These are phyloP conservation scores for Apistogramma diplotaenia DNA, from an alignment of 2,113 vertebrate genomes.

Conservation along the genomic window DNA sequence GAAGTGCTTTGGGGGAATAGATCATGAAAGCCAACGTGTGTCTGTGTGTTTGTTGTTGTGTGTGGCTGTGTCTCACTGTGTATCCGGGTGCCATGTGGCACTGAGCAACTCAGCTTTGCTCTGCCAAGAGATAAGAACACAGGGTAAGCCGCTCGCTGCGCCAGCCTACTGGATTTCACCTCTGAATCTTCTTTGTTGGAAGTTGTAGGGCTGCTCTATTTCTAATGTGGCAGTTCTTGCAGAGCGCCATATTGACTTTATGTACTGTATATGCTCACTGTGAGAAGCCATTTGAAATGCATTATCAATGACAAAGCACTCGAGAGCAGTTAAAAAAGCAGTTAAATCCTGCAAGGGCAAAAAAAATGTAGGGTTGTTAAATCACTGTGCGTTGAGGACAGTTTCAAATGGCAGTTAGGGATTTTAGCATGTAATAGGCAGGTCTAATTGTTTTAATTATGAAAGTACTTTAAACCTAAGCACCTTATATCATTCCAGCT, in stretches of 20 bases:
- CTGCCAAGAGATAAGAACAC: slow-evolving; percentile 74
- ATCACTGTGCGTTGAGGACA: slow-evolving; percentile 10
- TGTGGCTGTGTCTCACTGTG: slow-evolving; percentile 51
- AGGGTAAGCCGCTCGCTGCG: slow-evolving; percentile 60
- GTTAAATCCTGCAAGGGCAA: slow-evolving; percentile 11
- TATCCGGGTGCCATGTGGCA: slow-evolving; percentile 76
- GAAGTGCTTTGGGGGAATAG: slow-evolving; percentile 56
- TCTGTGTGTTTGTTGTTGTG: slow-evolving; percentile 38
- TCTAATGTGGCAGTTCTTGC: slow-evolving; percentile 50
- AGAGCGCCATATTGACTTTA: slow-evolving; percentile 40
- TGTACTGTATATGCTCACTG: slow-evolving; percentile 25
- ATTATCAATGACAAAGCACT: slow-evolving; percentile 37
- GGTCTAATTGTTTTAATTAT: slow-evolving; percentile 38
- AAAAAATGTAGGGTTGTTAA: slow-evolving; percentile 1
- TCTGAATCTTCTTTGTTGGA: slow-evolving; percentile 56
- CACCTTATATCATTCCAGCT: background rate
- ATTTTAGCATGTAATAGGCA: slow-evolving; percentile 25
- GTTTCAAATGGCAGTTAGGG: slow-evolving; percentile 9
- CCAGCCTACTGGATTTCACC: slow-evolving; percentile 67
- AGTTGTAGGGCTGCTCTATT: slow-evolving; percentile 55
- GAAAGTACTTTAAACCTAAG: slow-evolving; percentile 29
- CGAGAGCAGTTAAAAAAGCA: slow-evolving; percentile 1
- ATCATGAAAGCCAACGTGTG: slow-evolving; percentile 53
- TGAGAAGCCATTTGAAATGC: slow-evolving; percentile 25
- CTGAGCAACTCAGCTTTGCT: slow-evolving; percentile 58